phyloP scores from a whole-genome alignment of 1,140 invertebrate genomes.

The Adelges cooleyi region DNA sequence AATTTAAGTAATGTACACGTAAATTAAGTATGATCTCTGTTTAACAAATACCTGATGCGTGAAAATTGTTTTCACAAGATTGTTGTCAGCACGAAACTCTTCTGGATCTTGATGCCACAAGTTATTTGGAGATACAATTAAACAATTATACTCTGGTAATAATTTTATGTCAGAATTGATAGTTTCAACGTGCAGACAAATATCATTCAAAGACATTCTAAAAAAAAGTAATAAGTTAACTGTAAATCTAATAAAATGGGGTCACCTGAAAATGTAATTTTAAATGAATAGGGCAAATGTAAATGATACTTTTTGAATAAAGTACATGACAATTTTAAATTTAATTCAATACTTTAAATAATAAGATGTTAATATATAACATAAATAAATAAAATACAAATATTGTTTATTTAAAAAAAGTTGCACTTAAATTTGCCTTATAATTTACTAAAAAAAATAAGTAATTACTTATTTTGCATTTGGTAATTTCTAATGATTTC shows the following conservation, averaged over 20 bases:
- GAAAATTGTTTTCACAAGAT: conserved; percentile 67
- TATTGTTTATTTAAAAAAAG: neutral
- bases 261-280: no score
- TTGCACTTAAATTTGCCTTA: neutral
- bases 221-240: neutral
- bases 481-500: conserved; percentile 77
- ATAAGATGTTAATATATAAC: neutral
- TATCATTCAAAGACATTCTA: conserved; percentile 53
- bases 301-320: no score
- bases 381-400: neutral
- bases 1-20: no score
- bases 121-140: conserved; percentile 86
- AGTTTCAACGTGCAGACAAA: conserved; percentile 78
- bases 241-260: no score
- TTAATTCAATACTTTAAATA: no score
- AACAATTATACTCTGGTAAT: conserved; percentile 81
- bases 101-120: conserved; percentile 77
- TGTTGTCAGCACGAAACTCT: conserved; percentile 60
- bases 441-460: neutral
- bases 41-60: conserved; percentile 76
- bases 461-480: conserved; percentile 55
- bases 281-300: no score
- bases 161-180: conserved; percentile 47
- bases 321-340: no score
- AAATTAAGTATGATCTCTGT: no score